These are phyloP conservation scores for Eriosoma lanigerum DNA, from an alignment of 1,140 invertebrate genomes.

Conservation along the genomic window DNA sequence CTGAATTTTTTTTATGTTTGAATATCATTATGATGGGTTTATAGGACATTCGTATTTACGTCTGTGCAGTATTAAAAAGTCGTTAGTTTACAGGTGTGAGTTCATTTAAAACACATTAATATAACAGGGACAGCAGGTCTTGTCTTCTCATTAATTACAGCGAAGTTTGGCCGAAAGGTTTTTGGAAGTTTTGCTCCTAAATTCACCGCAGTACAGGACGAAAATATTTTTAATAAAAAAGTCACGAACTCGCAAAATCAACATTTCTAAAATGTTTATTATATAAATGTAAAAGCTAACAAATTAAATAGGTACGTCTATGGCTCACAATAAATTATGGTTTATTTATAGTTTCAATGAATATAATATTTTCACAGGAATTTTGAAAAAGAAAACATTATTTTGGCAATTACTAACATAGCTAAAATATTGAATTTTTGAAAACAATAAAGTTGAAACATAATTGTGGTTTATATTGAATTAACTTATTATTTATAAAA, in stretches of 20 bases:
- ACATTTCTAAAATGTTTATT: not conserved
- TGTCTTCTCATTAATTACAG: conserved; percentile 42
- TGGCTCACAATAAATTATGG: too few relatives aligned
- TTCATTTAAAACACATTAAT: conserved; percentile 48
- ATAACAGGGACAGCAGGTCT: conserved; percentile 27
- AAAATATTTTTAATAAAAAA: conserved; percentile 3
- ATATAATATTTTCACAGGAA: too few relatives aligned
- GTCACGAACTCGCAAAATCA: not conserved
- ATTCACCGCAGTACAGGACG: not conserved
- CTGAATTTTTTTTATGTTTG: not conserved
- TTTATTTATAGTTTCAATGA: too few relatives aligned
- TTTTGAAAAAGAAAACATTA: too few relatives aligned
- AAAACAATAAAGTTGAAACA: too few relatives aligned
- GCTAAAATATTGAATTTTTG: too few relatives aligned
- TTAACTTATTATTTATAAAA: too few relatives aligned
- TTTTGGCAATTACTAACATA: too few relatives aligned
- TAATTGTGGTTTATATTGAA: too few relatives aligned
- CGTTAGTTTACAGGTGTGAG: conserved; percentile 44
- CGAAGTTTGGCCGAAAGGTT: conserved; percentile 8
- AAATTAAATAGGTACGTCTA: too few relatives aligned
- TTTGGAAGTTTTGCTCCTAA: conserved; percentile 16
- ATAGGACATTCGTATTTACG: not conserved
- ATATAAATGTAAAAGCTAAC: too few relatives aligned
- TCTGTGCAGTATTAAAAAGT: conserved; percentile 36
- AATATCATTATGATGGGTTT: not conserved